phyloP scores from a whole-genome alignment of 1,140 invertebrate genomes.

The Drosophila equinoxialis region DNA sequence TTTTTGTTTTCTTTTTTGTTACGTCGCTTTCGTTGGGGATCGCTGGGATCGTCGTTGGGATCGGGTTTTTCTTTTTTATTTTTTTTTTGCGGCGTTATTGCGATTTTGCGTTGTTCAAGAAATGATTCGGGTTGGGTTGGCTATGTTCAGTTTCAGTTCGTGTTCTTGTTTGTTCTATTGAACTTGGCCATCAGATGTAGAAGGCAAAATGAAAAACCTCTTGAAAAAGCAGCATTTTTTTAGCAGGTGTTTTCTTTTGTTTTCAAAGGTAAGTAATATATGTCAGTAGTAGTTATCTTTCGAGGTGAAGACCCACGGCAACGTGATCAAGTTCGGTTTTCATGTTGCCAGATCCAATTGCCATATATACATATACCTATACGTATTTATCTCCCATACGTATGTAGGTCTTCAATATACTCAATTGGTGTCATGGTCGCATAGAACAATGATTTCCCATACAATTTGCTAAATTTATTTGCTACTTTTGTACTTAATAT shows the following conservation, averaged over 20 bases:
- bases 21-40: constrained; percentile 15
- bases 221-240: neutral
- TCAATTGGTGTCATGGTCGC: neutral
- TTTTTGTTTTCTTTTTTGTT: neutral
- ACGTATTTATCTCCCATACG: neutral
- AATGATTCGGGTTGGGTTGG: constrained; percentile 1
- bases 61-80: neutral
- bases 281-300: constrained; percentile 15
- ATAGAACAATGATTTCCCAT: neutral
- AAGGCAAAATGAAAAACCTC: neutral
- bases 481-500: too few relatives aligned
- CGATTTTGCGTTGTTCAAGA: constrained; percentile 10
- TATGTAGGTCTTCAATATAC: neutral
- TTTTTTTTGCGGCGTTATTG: constrained; percentile 2
- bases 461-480: too few relatives aligned
- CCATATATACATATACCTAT: neutral
- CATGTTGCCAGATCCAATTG: too few relatives aligned
- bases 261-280: neutral
- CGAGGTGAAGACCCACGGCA: neutral
- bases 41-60: neutral
- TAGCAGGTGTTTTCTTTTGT: constrained; percentile 1
- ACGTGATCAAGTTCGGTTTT: constrained; percentile 4
- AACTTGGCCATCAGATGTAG: constrained; percentile 16
- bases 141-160: neutral
- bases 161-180: constrained; percentile 7